Evolutionary conservation across 1,140 invertebrate genomes (phyloP).

Genomic region (Protaetia brevitarsis): DNA sequence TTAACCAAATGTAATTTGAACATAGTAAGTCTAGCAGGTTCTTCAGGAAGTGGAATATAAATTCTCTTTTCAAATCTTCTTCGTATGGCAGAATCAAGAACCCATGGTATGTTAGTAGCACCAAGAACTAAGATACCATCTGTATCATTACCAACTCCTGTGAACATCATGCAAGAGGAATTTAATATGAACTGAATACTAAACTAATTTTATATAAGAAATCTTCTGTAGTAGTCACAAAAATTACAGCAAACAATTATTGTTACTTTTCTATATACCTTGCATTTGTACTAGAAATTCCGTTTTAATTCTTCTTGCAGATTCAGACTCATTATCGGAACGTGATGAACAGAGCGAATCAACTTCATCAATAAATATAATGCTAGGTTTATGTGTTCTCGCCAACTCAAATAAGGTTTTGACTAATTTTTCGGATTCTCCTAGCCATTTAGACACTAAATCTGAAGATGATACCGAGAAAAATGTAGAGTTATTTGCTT

Average conservation of each 20-base stretch:
- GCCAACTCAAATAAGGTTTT: slow-evolving; percentile 96
- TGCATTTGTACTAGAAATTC: slow-evolving; percentile 99
- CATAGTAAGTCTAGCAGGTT: slow-evolving; percentile 86
- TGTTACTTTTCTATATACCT: no score
- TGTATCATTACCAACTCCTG: slow-evolving; percentile 90
- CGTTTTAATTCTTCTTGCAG: slow-evolving; percentile 96
- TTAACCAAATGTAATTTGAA: slow-evolving; percentile 95
- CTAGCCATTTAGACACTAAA: slow-evolving; percentile 98
- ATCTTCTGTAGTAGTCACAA: no score
- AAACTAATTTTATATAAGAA: slow-evolving; percentile 21
- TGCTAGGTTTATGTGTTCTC: slow-evolving; percentile 92
- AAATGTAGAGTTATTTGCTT: slow-evolving; percentile 99
- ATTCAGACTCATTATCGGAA: slow-evolving; percentile 98
- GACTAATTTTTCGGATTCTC: slow-evolving; percentile 98
- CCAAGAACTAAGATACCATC: slow-evolving; percentile 95
- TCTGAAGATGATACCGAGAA: slow-evolving; percentile 98
- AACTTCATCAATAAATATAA: slow-evolving; percentile 99
- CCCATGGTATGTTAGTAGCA: slow-evolving; percentile 99
- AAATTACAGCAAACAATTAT: no score
- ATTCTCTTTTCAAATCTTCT: slow-evolving; percentile 98
- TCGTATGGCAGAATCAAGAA: slow-evolving; percentile 93
- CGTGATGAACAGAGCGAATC: slow-evolving; percentile 97
- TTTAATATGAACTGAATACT: slow-evolving; percentile 20
- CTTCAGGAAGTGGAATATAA: slow-evolving; percentile 96
- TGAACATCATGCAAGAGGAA: slow-evolving; percentile 27